These are phyloP conservation scores for Microcebus jonahi DNA, from an alignment of 2,113 vertebrate species.

Conservation along the genomic window DNA sequence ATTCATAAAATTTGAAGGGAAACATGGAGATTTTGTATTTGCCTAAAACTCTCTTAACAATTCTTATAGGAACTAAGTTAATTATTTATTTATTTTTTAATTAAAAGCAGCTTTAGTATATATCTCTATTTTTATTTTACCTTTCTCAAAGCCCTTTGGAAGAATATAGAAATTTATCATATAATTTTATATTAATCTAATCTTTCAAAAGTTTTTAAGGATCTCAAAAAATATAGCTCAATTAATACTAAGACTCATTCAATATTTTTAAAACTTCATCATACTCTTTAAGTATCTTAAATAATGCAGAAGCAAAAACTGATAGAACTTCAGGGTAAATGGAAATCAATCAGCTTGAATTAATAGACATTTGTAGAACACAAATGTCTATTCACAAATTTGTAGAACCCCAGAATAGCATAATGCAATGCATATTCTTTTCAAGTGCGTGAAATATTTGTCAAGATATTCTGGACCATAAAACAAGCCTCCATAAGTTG, in stretches of 20 bases:
- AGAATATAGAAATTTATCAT: background rate
- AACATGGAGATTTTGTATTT: background rate
- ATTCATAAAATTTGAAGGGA: background rate
- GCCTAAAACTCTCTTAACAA: background rate
- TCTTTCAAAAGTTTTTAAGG: background rate
- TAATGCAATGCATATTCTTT: too few relatives aligned
- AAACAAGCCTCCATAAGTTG: too few relatives aligned
- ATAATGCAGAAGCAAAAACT: background rate
- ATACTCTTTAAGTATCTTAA: background rate
- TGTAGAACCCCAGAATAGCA: too few relatives aligned
- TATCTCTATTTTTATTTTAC: background rate
- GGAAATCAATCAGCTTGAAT: too few relatives aligned
- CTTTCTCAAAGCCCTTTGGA: background rate
- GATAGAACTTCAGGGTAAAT: too few relatives aligned
- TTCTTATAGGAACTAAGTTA: background rate
- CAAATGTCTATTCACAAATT: too few relatives aligned
- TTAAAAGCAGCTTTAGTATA: background rate
- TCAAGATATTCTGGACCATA: too few relatives aligned
- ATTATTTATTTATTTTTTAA: background rate
- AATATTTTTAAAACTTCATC: background rate
- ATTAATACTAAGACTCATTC: background rate
- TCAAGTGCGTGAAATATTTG: too few relatives aligned
- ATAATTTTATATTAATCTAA: background rate
- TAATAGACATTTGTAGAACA: too few relatives aligned
- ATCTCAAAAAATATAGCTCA: background rate